Evolutionary conservation across 2,888 invertebrate genomes (phyloP).

Genomic region (Meiosimyza decipiens): DNA sequence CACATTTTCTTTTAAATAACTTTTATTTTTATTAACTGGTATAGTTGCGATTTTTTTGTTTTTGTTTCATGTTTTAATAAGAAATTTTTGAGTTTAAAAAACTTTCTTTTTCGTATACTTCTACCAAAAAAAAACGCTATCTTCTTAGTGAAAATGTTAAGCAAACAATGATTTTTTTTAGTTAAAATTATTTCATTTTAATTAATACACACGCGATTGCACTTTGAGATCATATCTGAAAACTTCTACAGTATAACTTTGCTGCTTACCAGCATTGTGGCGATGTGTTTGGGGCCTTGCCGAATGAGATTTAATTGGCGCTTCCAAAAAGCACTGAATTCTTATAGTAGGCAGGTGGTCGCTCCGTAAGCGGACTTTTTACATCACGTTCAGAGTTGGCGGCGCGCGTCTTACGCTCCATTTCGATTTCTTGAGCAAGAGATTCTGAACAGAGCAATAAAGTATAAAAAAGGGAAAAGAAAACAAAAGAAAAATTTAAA

Average conservation of each 20-base stretch:
- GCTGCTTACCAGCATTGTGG: not conserved
- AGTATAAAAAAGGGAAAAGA: conserved; percentile 15
- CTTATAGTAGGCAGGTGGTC: conserved; percentile 82
- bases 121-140: not conserved
- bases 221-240: conserved; percentile 58
- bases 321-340: conserved; percentile 91
- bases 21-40: no score
- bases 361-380: conserved; percentile 86
- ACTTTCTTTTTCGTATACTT: conserved; percentile 29
- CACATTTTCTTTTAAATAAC: no score
- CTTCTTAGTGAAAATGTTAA: no score
- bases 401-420: conserved; percentile 87
- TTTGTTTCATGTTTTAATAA: conserved; percentile 35
- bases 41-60: not conserved
- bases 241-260: not conserved
- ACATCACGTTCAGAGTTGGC: conserved; percentile 84
- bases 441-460: conserved; percentile 73
- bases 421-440: conserved; percentile 86
- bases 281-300: not conserved
- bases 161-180: no score
- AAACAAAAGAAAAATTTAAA: not conserved
- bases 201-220: conserved; percentile 50
- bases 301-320: conserved; percentile 73
- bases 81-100: conserved; percentile 35
- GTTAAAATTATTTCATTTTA: no score